Percentiles rank a stretch among this genome's conserved stretches.
Evolutionary conservation across 2,797 vertebrate species (phyloP).

Genomic region (Myiotriccus ornatus): DNA sequence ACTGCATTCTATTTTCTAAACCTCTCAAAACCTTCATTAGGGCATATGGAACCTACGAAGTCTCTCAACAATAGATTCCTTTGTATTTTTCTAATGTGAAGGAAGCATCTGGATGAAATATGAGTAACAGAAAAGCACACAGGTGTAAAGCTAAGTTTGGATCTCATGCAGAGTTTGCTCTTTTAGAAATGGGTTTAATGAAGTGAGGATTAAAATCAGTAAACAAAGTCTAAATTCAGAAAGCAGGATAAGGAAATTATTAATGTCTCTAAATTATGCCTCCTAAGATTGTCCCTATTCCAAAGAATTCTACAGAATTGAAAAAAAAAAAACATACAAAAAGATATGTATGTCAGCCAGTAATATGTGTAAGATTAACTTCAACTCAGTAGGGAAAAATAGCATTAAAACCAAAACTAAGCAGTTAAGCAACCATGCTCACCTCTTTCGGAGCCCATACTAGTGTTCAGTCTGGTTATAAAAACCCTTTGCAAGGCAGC

Average conservation of each 20-base stretch:
- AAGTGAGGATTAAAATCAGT: conserved; percentile 9
- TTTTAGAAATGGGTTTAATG: background rate
- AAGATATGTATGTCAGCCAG: background rate
- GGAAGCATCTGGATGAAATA: conserved; percentile 59
- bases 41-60: background rate
- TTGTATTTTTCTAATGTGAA: conserved; percentile 25
- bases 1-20: conserved; percentile 1
- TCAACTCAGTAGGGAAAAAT: background rate
- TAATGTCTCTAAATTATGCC: background rate
- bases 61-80: conserved; percentile 32
- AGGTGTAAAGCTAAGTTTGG: conserved; percentile 10
- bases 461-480: background rate
- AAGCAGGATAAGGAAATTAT: background rate
- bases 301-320: background rate
- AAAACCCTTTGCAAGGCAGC: background rate
- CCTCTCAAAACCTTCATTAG: conserved; percentile 29
- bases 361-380: background rate
- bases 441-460: background rate
- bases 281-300: background rate
- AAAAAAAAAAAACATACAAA: background rate
- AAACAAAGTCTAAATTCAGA: background rate
- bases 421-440: background rate
- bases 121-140: conserved; percentile 37
- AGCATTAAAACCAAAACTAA: background rate
- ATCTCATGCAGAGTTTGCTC: background rate